Conservation (phyloP, 2,797 vertebrate genomes). For the Sebastes minor region DNA sequence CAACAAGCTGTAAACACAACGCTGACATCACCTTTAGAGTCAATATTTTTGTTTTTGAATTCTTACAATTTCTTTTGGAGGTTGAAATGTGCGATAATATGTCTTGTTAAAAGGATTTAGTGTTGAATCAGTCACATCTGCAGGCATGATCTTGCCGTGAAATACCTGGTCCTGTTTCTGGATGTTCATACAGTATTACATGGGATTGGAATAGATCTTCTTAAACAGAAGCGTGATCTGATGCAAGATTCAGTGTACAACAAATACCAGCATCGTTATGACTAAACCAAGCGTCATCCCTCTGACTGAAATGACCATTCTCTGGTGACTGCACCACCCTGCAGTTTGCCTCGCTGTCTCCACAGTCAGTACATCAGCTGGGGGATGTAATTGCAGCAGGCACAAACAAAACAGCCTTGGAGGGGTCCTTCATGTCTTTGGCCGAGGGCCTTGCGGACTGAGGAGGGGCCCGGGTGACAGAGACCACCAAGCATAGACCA, state of each 20-base stretch:
- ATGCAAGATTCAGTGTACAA: neutral
- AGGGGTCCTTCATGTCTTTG: conserved; percentile 76
- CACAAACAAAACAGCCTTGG: conserved; percentile 74
- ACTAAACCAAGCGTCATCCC: conserved; percentile 44
- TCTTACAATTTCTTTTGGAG: no score
- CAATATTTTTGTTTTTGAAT: no score
- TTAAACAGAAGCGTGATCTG: neutral
- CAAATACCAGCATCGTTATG: conserved; percentile 25
- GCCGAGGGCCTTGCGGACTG: conserved; percentile 59
- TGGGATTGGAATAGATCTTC: neutral
- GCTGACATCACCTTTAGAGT: no score
- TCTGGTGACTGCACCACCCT: conserved; percentile 55
- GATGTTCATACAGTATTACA: neutral
- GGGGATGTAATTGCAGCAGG: conserved; percentile 75
- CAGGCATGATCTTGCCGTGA: neutral
- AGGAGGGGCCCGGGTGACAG: conserved; percentile 49
- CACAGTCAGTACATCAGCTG: conserved; percentile 65
- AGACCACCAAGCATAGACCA: conserved; percentile 55
- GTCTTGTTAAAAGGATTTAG: no score
- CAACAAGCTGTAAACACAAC: no score
- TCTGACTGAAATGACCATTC: conserved; percentile 11
- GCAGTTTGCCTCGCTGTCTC: conserved; percentile 44
- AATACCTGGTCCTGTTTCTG: neutral
- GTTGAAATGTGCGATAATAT: no score
- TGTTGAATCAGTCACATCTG: neutral